A percentile compares a stretch with the other conserved stretches of the same genome.
Evolutionary conservation across 2,888 invertebrate genomes (phyloP).

Genomic region (Ichneumoninae sp.): DNA sequence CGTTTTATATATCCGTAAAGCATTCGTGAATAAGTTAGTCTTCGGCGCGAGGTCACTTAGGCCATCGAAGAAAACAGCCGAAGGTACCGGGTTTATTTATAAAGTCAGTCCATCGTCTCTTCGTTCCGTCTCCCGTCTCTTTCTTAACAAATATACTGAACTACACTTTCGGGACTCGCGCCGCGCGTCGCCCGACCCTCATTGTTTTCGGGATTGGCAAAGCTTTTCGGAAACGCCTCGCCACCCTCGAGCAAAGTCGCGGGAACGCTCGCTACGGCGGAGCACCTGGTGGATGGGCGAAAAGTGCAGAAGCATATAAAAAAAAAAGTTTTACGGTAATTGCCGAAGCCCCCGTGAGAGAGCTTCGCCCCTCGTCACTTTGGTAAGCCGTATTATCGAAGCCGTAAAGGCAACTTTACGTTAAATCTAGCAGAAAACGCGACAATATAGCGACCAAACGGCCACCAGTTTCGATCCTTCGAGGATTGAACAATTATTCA

Average conservation of each 20-base stretch:
- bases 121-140: conserved; percentile 11
- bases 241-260: background rate
- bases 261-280: conserved; percentile 21
- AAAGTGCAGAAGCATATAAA: conserved; percentile 6
- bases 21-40: background rate
- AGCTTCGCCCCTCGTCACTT: conserved; percentile 6
- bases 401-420: conserved; percentile 48
- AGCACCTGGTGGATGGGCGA: background rate
- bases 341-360: background rate
- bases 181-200: conserved; percentile 19
- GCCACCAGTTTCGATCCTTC: background rate
- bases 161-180: conserved; percentile 1
- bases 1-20: conserved; percentile 9
- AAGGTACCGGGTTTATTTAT: conserved; percentile 31
- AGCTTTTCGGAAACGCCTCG: conserved; percentile 23
- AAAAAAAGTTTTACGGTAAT: conserved; percentile 30
- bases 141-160: conserved; percentile 23
- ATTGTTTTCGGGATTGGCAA: conserved; percentile 52
- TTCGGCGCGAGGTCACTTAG: conserved; percentile 9
- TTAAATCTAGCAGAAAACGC: conserved; percentile 9
- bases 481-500: background rate
- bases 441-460: background rate
- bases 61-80: conserved; percentile 11
- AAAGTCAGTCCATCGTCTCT: conserved; percentile 26
- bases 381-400: conserved; percentile 17